Evolutionary conservation across 2,888 invertebrate genomes (phyloP), one percentile per base, ranked within the genome.

Genomic region (Agonopterix subpropinquella): DNA sequence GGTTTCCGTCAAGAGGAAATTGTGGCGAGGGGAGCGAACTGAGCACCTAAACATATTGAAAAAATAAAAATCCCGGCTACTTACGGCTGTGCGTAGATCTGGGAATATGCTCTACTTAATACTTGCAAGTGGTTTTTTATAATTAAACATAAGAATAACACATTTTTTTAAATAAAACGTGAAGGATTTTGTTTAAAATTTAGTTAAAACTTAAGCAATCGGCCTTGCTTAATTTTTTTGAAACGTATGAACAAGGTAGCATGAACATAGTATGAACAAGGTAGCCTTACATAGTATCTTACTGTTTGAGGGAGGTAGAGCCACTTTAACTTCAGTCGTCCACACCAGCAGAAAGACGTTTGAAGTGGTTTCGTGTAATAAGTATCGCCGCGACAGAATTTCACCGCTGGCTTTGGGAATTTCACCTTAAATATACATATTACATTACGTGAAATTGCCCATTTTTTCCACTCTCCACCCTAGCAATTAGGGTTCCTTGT

Each of bases 381-480:
- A 82, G 80, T 75, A 82, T 76, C 68, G 70, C 77, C 78, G 80
- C 85, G 87, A 87, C 86, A 84, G 79, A 83, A 74, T 80, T 78
- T 70, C 81, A 64, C 72, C 73, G 75, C 67, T 58, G 63, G 70
- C 69, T 80, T 82, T 72, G 71, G 78, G 76, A 80, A 78, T 75
- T 77, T 80, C 77, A 79, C 84, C 85, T 85, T 86, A 87, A 87
- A 87, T 86, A 87, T 88, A 87, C 87, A 86, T 87, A 88, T 88
- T 86, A 87, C 84, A 88, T 88, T 87, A 87, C 87, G 87, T 85
- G 82, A 85, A 88, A 89, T 89, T 89, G 88, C 84, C 89, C 87
- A 87, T 88, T 89, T 89, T 89, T 88, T 87, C 83, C 88, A 86
- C 88, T 88, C 87, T 86, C 88, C 87, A 84, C 89, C 89, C 89